Conservation (phyloP, 1,140 invertebrate genomes). For the Polyergus mexicanus region DNA sequence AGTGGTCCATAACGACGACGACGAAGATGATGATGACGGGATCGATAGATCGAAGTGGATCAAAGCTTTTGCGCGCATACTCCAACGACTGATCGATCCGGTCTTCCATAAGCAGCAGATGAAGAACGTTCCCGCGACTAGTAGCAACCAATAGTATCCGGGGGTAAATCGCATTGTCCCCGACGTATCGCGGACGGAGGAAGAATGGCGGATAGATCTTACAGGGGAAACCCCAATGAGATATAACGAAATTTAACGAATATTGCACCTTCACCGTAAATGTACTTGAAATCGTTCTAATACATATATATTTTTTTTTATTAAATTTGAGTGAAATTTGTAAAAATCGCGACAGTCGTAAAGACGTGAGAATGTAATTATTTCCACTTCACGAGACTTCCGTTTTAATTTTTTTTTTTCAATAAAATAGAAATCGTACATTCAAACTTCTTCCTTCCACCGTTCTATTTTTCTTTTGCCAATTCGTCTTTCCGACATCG, state of each 20-base stretch:
- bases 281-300: neutral
- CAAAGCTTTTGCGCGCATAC: slow-evolving; percentile 79
- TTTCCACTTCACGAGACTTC: neutral
- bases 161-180: slow-evolving; percentile 15
- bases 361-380: neutral
- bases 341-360: neutral
- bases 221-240: neutral
- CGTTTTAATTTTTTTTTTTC: neutral
- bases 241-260: neutral
- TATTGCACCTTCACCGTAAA: neutral
- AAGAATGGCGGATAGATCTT: neutral
- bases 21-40: slow-evolving; percentile 71
- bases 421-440: neutral
- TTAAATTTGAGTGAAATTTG: neutral
- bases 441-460: neutral
- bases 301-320: neutral
- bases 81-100: slow-evolving; percentile 69
- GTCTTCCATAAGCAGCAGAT: slow-evolving; percentile 79
- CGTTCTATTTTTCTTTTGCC: neutral
- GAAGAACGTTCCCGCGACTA: slow-evolving; percentile 65
- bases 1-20: slow-evolving; percentile 19
- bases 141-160: slow-evolving; percentile 47
- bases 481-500: neutral
- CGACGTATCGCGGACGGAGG: neutral
- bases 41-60: slow-evolving; percentile 82